Conservation (phyloP, 2,888 invertebrate genomes). For the Zeuzera pyrina region DNA sequence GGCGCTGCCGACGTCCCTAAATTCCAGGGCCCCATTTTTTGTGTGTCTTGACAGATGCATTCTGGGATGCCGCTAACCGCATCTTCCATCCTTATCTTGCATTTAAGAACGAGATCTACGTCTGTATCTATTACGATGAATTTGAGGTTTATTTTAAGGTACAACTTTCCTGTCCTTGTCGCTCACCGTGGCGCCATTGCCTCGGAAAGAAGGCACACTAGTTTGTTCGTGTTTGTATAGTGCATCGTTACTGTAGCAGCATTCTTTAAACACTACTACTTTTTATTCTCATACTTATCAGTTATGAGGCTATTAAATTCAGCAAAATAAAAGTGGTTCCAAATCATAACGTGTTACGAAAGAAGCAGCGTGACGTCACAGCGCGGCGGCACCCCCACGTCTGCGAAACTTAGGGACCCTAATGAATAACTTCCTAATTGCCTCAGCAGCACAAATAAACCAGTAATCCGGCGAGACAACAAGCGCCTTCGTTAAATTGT, state of each 20-base stretch:
- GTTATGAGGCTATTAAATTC: constrained; percentile 24
- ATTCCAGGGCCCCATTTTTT: constrained; percentile 66
- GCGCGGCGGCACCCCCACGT: constrained; percentile 65
- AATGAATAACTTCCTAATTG: constrained; percentile 74
- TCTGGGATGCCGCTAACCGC: constrained; percentile 66
- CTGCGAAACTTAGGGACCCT: constrained; percentile 72
- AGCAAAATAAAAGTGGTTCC: constrained; percentile 32
- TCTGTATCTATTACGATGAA: constrained; percentile 49
- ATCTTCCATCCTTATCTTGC: constrained; percentile 66
- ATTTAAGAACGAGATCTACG: constrained; percentile 52
- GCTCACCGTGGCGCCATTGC: constrained; percentile 57
- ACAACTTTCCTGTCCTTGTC: constrained; percentile 57
- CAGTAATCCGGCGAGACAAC: constrained; percentile 60
- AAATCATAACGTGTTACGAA: constrained; percentile 38
- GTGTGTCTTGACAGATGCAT: constrained; percentile 68
- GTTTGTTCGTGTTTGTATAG: constrained; percentile 58
- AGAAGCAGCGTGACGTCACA: constrained; percentile 53
- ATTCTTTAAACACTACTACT: constrained; percentile 50
- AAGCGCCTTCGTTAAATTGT: constrained; percentile 51
- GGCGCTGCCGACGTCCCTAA: constrained; percentile 57
- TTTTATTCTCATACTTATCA: constrained; percentile 41
- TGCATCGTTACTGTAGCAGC: constrained; percentile 34
- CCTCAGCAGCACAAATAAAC: constrained; percentile 64
- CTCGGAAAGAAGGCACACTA: constrained; percentile 38
- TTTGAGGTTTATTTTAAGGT: constrained; percentile 64